Conservation (phyloP, 1,140 invertebrate genomes). For the Anthonomus grandis region DNA sequence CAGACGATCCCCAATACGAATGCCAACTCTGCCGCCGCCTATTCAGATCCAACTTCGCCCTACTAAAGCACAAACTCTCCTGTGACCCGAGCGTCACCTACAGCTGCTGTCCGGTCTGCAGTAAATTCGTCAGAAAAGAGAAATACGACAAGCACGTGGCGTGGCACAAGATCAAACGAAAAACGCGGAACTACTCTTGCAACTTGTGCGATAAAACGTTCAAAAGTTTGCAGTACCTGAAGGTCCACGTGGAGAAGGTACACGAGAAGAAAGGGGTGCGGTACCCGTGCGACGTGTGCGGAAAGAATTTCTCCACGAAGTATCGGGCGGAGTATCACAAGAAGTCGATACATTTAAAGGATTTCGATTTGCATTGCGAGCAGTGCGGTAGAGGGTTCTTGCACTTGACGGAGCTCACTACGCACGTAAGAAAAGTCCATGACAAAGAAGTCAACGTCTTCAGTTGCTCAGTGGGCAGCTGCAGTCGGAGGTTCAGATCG, state of each 20-base stretch:
- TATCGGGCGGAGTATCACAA: slow-evolving; percentile 48
- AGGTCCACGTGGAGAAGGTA: slow-evolving; percentile 13
- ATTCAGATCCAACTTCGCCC: slow-evolving; percentile 10
- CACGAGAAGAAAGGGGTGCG: slow-evolving; percentile 3
- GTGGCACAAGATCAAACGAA: slow-evolving; percentile 17
- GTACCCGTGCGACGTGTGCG: slow-evolving; percentile 63
- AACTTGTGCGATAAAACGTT: slow-evolving; percentile 11
- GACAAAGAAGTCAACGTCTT: slow-evolving; percentile 16
- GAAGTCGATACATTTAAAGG: slow-evolving; percentile 25
- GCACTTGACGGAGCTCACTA: slow-evolving; percentile 3
- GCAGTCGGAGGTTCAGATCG: slow-evolving; percentile 8
- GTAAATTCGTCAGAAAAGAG: slow-evolving; percentile 18
- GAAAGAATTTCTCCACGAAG: slow-evolving; percentile 65
- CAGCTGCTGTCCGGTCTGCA: slow-evolving; percentile 3
- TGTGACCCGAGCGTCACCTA: slow-evolving; percentile 11
- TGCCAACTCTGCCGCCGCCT: slow-evolving; percentile 10
- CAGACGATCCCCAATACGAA: neutral
- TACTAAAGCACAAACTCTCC: slow-evolving; percentile 17
- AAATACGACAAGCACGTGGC: slow-evolving; percentile 13
- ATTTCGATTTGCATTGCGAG: slow-evolving; percentile 23
- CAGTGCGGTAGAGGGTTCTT: slow-evolving; percentile 22
- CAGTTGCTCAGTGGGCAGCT: neutral
- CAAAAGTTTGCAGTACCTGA: slow-evolving; percentile 10
- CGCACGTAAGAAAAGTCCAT: slow-evolving; percentile 19
- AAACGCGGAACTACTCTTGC: slow-evolving; percentile 7